Conservation (phyloP, 2,797 vertebrate species). For the Ibycter americanus region DNA sequence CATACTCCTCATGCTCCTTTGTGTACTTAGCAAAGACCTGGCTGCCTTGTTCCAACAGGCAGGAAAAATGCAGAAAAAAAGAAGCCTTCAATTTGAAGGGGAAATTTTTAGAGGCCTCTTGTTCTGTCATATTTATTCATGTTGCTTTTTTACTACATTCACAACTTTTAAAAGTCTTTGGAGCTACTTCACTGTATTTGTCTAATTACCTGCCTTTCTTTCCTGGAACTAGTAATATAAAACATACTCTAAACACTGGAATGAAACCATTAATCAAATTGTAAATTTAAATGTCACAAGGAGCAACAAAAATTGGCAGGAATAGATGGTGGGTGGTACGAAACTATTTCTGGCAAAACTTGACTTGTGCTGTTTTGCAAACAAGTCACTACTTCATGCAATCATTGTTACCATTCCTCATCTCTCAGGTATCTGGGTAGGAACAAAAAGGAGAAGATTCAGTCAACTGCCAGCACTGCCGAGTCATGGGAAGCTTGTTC, state of each 20-base stretch:
- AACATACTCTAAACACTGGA: neutral
- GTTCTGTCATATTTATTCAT: constrained; percentile 32
- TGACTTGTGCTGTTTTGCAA: neutral
- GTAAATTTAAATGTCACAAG: neutral
- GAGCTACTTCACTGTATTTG: constrained; percentile 31
- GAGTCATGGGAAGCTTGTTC: neutral
- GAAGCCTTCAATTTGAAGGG: neutral
- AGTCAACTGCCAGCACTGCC: neutral
- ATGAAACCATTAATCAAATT: constrained; percentile 45
- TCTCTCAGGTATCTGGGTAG: neutral
- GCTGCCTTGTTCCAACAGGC: neutral
- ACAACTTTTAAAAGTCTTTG: constrained; percentile 8
- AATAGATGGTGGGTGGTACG: neutral
- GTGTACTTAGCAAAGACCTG: neutral
- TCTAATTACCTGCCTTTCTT: constrained; percentile 37
- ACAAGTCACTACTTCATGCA: neutral
- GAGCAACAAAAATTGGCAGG: constrained; percentile 26
- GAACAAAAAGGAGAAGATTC: neutral
- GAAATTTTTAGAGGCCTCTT: constrained; percentile 26
- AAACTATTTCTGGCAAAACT: neutral
- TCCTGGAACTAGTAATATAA: neutral
- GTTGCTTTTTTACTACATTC: constrained; percentile 5
- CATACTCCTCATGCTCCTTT: neutral
- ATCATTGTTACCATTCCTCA: neutral
- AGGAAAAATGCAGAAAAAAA: neutral